Conservation (phyloP, 2,113 vertebrate genomes). For the Strix uralensis region DNA sequence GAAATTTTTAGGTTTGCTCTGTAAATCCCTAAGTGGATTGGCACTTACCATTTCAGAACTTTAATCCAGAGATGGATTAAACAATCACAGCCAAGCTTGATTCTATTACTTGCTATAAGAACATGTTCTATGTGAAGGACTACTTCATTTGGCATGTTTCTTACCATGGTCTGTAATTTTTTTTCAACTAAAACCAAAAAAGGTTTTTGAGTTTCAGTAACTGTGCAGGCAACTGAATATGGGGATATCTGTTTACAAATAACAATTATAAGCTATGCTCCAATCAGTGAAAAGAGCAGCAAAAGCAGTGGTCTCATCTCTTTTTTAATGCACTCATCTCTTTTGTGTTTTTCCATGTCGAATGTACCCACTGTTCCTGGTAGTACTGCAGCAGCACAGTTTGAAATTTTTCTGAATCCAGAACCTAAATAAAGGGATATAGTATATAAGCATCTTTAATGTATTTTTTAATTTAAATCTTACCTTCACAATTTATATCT, state of each 20-base stretch:
- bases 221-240: neutral
- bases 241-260: neutral
- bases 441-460: neutral
- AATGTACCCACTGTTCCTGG: neutral
- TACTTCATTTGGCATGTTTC: neutral
- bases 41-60: neutral
- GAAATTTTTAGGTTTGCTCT: neutral
- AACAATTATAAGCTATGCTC: neutral
- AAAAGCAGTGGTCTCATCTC: neutral
- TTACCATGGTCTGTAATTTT: neutral
- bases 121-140: neutral
- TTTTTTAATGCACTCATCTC: neutral
- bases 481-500: neutral
- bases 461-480: neutral
- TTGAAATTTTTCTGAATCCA: neutral
- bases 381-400: neutral
- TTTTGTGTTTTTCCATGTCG: neutral
- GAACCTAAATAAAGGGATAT: neutral
- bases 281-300: neutral
- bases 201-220: neutral
- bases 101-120: neutral
- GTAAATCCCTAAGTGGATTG: neutral
- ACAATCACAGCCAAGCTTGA: neutral
- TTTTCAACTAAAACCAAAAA: neutral
- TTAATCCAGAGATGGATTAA: neutral